Conservation (phyloP, 2,888 invertebrate species). For the Lucinisca nassula region DNA sequence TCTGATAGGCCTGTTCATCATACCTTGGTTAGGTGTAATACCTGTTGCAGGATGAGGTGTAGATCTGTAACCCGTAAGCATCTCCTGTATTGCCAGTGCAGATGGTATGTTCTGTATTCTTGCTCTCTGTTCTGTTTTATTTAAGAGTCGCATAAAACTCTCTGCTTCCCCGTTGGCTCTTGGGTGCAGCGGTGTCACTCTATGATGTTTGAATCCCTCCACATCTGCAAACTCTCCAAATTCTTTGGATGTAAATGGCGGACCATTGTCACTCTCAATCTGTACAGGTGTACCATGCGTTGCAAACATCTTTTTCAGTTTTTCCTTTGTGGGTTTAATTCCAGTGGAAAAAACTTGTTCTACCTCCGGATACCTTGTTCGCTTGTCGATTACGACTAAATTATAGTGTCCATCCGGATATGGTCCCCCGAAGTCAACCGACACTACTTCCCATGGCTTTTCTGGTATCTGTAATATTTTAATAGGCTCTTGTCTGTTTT, state of each 20-base stretch:
- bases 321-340: constrained; percentile 8
- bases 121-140: neutral
- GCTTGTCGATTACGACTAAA: constrained; percentile 33
- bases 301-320: constrained; percentile 41
- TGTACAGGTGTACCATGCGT: neutral
- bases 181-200: constrained; percentile 19
- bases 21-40: constrained; percentile 38
- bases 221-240: neutral
- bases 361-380: constrained; percentile 46
- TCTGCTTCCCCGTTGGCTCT: constrained; percentile 61
- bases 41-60: constrained; percentile 59
- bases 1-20: constrained; percentile 30
- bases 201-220: neutral
- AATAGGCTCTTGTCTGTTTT: constrained; percentile 35
- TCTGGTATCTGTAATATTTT: constrained; percentile 28
- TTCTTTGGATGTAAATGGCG: neutral
- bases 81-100: too few relatives aligned
- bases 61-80: constrained; percentile 53
- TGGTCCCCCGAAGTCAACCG: neutral
- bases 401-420: constrained; percentile 7
- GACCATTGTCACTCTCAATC: neutral
- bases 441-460: constrained; percentile 5
- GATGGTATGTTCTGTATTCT: neutral
- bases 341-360: constrained; percentile 32
- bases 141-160: constrained; percentile 43